phyloP scores from a whole-genome alignment of 1,140 invertebrate genomes.

The Microplitis mediator region DNA sequence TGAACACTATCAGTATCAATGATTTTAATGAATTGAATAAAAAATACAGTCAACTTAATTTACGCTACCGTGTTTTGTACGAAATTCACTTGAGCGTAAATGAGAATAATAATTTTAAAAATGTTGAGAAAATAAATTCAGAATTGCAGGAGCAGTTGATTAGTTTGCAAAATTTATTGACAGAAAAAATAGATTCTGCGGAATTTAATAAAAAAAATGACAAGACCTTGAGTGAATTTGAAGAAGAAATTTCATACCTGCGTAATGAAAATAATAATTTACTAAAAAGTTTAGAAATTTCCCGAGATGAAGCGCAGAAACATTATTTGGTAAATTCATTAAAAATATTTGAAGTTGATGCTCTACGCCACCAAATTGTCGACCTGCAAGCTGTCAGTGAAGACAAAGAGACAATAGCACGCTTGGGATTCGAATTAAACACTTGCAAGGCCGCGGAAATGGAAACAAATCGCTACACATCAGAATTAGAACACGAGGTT shows the following conservation, averaged over 20 bases:
- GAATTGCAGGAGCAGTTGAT: slow-evolving; percentile 55
- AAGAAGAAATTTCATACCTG: slow-evolving; percentile 37
- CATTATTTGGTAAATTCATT: slow-evolving; percentile 47
- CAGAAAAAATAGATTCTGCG: slow-evolving; percentile 45
- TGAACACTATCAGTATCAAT: slow-evolving; percentile 44
- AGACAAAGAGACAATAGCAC: slow-evolving; percentile 69
- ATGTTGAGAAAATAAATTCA: slow-evolving; percentile 38
- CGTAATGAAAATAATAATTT: slow-evolving; percentile 45
- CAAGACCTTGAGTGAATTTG: slow-evolving; percentile 24
- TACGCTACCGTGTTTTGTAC: slow-evolving; percentile 49
- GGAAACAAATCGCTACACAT: slow-evolving; percentile 39
- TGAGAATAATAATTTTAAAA: neutral
- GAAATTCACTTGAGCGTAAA: slow-evolving; percentile 38
- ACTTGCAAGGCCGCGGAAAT: slow-evolving; percentile 44
- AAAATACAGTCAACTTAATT: slow-evolving; percentile 49
- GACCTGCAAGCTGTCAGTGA: slow-evolving; percentile 70
- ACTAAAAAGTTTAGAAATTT: slow-evolving; percentile 46
- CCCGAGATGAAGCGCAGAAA: slow-evolving; percentile 48
- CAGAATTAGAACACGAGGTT: slow-evolving; percentile 43
- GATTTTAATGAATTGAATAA: slow-evolving; percentile 48
- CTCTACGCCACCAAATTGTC: slow-evolving; percentile 69
- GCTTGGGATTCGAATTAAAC: slow-evolving; percentile 51
- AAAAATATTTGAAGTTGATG: slow-evolving; percentile 64
- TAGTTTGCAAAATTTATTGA: slow-evolving; percentile 50
- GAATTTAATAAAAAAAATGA: slow-evolving; percentile 32